phyloP scores from a whole-genome alignment of 2,888 invertebrate species.

The Leptothorax acervorum region DNA sequence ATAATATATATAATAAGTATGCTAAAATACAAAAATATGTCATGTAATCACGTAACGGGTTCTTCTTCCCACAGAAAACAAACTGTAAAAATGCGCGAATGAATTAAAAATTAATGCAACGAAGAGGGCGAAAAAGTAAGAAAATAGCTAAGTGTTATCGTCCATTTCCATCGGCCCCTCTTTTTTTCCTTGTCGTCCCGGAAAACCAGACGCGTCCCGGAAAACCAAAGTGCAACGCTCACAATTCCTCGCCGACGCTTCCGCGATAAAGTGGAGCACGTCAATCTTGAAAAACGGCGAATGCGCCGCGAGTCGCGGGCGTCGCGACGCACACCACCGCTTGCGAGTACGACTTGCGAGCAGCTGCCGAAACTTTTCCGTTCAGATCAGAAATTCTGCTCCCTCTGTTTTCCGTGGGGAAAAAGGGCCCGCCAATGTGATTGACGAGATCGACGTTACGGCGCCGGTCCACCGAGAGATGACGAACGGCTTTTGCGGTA shows the following conservation, averaged over 20 bases:
- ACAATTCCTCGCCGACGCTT: conserved; percentile 36
- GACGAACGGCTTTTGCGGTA: conserved; percentile 68
- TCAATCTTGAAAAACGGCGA: conserved; percentile 52
- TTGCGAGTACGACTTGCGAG: conserved; percentile 9
- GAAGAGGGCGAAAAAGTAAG: neutral
- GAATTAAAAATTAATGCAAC: conserved; percentile 23
- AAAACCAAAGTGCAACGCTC: conserved; percentile 41
- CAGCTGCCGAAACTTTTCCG: conserved; percentile 49
- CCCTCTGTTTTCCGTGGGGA: conserved; percentile 17
- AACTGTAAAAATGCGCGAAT: neutral
- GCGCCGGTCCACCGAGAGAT: conserved; percentile 62
- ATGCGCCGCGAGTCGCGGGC: conserved; percentile 25
- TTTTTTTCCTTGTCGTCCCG: neutral
- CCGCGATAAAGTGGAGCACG: conserved; percentile 33
- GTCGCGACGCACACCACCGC: conserved; percentile 31
- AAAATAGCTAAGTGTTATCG: neutral
- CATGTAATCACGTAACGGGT: neutral
- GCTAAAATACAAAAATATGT: neutral
- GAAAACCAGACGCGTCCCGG: conserved; percentile 25
- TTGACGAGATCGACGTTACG: conserved; percentile 70
- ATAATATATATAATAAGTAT: too few relatives aligned
- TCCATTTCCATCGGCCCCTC: neutral
- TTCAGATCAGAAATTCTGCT: conserved; percentile 50
- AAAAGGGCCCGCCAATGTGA: conserved; percentile 47
- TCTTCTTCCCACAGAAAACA: neutral